Evolutionary conservation across 2,888 invertebrate species (phyloP).

Genomic region (Andrena fulva): DNA sequence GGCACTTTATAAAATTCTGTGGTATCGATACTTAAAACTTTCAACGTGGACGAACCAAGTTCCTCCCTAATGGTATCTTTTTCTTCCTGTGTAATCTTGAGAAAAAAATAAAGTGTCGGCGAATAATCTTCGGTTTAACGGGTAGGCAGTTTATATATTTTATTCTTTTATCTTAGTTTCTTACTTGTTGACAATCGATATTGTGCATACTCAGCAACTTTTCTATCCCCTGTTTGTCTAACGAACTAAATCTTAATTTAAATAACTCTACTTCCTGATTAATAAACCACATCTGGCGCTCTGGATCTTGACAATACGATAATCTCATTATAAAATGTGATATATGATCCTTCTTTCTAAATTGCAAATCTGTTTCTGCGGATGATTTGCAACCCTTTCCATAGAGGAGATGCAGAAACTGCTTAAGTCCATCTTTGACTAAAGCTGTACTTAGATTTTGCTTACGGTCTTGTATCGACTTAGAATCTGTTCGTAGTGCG

Average conservation of each 20-base stretch:
- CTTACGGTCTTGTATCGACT: constrained; percentile 89
- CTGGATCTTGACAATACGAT: constrained; percentile 95
- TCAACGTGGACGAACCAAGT: constrained; percentile 83
- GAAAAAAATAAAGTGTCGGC: constrained; percentile 40
- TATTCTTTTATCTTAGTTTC: constrained; percentile 37
- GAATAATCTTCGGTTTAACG: constrained; percentile 30
- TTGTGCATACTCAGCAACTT: constrained; percentile 89
- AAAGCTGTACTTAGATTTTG: constrained; percentile 88
- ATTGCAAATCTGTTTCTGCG: constrained; percentile 88
- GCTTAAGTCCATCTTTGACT: constrained; percentile 89
- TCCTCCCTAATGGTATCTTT: constrained; percentile 87
- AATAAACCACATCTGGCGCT: constrained; percentile 95
- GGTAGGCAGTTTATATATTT: constrained; percentile 10
- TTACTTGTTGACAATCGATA: constrained; percentile 87
- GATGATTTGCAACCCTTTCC: constrained; percentile 86
- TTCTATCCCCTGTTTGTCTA: constrained; percentile 88
- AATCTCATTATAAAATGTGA: constrained; percentile 97
- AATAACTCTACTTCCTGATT: constrained; percentile 96
- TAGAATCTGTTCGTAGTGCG: constrained; percentile 87
- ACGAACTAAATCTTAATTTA: constrained; percentile 90
- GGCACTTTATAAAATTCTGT: constrained; percentile 93
- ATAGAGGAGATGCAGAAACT: constrained; percentile 88
- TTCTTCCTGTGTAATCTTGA: constrained; percentile 88
- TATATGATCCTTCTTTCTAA: constrained; percentile 92
- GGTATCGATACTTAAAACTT: constrained; percentile 87